These are phyloP conservation scores for Scolopax bukidnonensis DNA, from an alignment of 2,797 vertebrate species.

Conservation along the genomic window DNA sequence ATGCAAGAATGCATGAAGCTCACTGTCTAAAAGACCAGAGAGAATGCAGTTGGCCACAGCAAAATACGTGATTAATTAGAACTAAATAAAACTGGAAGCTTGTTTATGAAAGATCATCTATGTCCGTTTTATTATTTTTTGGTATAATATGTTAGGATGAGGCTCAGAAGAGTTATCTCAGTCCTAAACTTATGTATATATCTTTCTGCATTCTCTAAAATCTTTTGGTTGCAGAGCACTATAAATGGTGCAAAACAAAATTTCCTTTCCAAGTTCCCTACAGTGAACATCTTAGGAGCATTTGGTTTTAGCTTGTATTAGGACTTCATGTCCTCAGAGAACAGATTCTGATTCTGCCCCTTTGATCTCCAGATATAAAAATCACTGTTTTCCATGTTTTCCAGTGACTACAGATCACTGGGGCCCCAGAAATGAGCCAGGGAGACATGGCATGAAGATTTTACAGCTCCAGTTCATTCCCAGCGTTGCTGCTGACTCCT, in stretches of 20 bases:
- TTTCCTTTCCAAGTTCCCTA: slow-evolving; percentile 44
- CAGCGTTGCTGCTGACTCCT: background rate
- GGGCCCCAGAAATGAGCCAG: background rate
- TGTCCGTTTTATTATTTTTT: background rate
- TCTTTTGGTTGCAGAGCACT: background rate
- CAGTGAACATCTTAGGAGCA: slow-evolving; percentile 13
- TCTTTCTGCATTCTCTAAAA: background rate
- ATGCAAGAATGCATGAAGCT: slow-evolving; percentile 65
- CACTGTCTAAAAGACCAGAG: slow-evolving; percentile 26
- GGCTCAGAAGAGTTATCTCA: background rate
- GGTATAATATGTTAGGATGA: background rate
- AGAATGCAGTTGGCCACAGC: background rate
- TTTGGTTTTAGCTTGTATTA: slow-evolving; percentile 12
- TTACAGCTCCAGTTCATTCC: background rate
- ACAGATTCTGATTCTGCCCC: slow-evolving; percentile 18
- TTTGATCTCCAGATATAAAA: slow-evolving; percentile 55
- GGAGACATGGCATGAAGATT: background rate
- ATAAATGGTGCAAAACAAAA: slow-evolving; percentile 22
- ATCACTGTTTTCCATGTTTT: background rate
- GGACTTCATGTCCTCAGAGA: background rate
- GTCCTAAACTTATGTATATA: background rate
- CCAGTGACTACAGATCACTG: background rate
- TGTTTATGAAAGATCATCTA: background rate
- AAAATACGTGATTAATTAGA: background rate
- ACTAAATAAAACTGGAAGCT: slow-evolving; percentile 25